These are phyloP conservation scores for Pipistrellus kuhlii DNA, from an alignment of 2,797 vertebrate genomes.

Conservation along the genomic window DNA sequence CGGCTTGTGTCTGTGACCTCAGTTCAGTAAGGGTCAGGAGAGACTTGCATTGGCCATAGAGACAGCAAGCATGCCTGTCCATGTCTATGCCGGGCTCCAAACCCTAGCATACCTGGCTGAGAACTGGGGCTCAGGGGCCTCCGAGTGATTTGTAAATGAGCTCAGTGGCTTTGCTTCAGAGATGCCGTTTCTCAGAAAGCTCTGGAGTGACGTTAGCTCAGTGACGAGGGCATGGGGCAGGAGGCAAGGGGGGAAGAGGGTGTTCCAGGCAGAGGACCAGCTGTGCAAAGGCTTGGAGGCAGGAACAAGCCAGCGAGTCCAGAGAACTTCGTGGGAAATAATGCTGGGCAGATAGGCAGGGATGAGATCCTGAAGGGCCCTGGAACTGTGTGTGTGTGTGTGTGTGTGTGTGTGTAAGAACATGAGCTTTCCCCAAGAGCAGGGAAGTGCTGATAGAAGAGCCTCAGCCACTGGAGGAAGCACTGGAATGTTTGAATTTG, in stretches of 20 bases:
- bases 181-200: neutral
- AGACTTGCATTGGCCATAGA: neutral
- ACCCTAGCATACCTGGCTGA: fast-evolving
- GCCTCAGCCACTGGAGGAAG: neutral
- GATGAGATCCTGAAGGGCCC: neutral
- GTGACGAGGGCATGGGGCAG: fast-evolving
- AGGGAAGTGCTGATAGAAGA: neutral
- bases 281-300: neutral
- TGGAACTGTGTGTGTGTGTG: neutral
- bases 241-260: neutral
- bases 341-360: neutral
- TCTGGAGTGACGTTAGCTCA: neutral
- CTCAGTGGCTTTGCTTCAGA: neutral
- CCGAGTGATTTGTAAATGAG: neutral
- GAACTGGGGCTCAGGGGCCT: neutral
- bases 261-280: neutral
- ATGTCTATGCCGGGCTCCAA: fast-evolving
- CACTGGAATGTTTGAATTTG: neutral
- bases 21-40: neutral
- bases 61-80: neutral
- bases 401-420: neutral
- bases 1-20: neutral
- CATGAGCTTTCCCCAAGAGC: neutral
- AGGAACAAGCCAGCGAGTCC: neutral
- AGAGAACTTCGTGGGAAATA: neutral